These are phyloP conservation scores for Gambusia yucatana DNA, from an alignment of 2,797 vertebrate genomes.

Conservation along the genomic window DNA sequence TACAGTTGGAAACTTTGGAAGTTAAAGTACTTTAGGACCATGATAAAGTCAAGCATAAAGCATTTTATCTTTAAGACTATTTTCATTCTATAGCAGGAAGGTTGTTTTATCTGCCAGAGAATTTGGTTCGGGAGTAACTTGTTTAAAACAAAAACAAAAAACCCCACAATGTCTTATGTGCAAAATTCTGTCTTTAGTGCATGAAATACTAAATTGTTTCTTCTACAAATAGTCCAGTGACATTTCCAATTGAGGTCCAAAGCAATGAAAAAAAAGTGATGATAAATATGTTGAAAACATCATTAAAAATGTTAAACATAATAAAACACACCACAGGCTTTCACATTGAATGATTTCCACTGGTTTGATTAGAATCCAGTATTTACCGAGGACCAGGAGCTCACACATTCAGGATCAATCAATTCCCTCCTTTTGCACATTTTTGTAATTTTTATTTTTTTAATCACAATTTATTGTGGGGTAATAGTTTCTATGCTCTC, in stretches of 20 bases:
- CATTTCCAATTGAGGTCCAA: neutral
- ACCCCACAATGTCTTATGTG: neutral
- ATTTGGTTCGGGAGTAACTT: neutral
- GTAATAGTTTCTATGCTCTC: neutral
- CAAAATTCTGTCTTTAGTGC: neutral
- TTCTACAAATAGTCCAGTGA: neutral
- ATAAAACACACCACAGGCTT: neutral
- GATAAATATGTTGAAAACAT: neutral
- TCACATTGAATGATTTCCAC: neutral
- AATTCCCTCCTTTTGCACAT: neutral
- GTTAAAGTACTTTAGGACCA: neutral
- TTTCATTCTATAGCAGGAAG: neutral
- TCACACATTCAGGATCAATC: neutral
- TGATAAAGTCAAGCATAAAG: neutral
- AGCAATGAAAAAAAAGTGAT: neutral
- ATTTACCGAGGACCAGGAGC: neutral
- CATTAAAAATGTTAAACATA: neutral
- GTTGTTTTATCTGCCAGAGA: neutral
- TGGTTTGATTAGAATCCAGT: neutral
- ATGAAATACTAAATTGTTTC: neutral
- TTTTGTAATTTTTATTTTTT: neutral
- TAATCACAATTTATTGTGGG: neutral
- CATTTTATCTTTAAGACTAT: neutral
- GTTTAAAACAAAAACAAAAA: neutral
- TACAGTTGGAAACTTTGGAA: neutral